Base-by-base conservation (phyloP, 2,888 invertebrate genomes). In the Idaea biselata region DNA sequence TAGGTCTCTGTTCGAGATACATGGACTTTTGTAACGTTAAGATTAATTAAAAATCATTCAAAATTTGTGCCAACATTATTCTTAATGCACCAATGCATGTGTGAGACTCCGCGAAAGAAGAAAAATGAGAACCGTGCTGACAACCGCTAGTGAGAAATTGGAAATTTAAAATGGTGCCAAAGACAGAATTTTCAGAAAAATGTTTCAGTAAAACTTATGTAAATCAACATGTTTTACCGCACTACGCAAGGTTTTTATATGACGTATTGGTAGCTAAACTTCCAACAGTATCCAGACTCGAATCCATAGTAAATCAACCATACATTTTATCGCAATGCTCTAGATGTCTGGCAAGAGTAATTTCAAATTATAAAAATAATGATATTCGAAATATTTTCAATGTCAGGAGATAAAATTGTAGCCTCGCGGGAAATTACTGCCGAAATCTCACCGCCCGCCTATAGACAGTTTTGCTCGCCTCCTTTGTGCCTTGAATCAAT, bases 401-500 rank as follows among this genome's bases (percentile, higher is more conserved):
- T 86, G 84, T 85, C 83, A 81, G 80, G 81, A 88, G 84, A 86
- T 88, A 87, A 86, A 87, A 87, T 84, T 88, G 81, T 79, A 75
- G 72, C 77, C 91, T 86, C 90, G 57, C 81, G 91, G 91, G 91
- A 91, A 91, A 91, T 91, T 91, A 90, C 85, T 80, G 84, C 89
- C 89, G 78, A 90, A 91, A 90, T 91, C 91, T 88, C 85, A 80
- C 78, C 81, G 77, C 82, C 80, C 78, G 83, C 79, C 84, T 84
- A 87, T 86, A 90, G 88, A 87, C 89, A 85, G 88, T 75, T 83
- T 64, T 77, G 78, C 73, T 77, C 75, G 80, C 79, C 81, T 84
- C 89, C 87, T 91, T 89, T 91, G 91, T 89, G 89, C 86, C 83
- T 82, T 78, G 88, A 91, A 91, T 91, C 91, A 91, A 91, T 91